Evolutionary conservation across 2,888 invertebrate species (phyloP).

Genomic region (Lochmaea crataegi): DNA sequence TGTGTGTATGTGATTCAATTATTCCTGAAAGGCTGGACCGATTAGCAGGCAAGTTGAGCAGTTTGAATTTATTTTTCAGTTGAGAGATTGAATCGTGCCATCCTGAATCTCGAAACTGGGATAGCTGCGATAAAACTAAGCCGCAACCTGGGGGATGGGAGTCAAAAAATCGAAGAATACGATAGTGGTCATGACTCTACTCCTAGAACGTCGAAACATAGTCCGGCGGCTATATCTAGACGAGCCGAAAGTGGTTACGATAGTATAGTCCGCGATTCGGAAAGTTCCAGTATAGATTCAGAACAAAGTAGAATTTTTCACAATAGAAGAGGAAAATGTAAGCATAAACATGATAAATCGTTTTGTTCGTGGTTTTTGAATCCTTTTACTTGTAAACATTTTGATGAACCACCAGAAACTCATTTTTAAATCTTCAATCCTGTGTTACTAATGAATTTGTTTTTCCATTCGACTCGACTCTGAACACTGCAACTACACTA

Average conservation of each 20-base stretch:
- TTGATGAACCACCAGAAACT: slow-evolving; percentile 69
- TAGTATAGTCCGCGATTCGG: slow-evolving; percentile 88
- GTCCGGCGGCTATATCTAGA: slow-evolving; percentile 81
- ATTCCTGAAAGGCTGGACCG: no score
- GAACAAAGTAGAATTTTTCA: slow-evolving; percentile 67
- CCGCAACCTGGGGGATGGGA: slow-evolving; percentile 71
- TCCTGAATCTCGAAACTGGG: slow-evolving; percentile 73
- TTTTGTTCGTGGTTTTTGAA: slow-evolving; percentile 82
- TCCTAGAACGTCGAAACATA: slow-evolving; percentile 84
- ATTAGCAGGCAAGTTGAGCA: no score
- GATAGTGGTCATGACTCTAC: slow-evolving; percentile 89
- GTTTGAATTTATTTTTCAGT: slow-evolving; percentile 57
- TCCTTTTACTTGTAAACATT: slow-evolving; percentile 82
- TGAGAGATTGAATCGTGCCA: slow-evolving; percentile 73
- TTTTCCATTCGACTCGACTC: no score
- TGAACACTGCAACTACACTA: no score
- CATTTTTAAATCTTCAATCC: slow-evolving; percentile 57
- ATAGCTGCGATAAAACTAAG: slow-evolving; percentile 71
- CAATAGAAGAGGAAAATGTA: slow-evolving; percentile 69
- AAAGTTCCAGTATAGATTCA: slow-evolving; percentile 88
- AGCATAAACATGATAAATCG: slow-evolving; percentile 76
- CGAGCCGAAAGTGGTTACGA: slow-evolving; percentile 92
- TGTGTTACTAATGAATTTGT: no score
- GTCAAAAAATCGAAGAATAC: slow-evolving; percentile 75
- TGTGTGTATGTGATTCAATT: no score